Evolutionary conservation across 1,140 invertebrate species (phyloP), one percentile per base, ranked within the genome.

Genomic region (Portunus trituberculatus): DNA sequence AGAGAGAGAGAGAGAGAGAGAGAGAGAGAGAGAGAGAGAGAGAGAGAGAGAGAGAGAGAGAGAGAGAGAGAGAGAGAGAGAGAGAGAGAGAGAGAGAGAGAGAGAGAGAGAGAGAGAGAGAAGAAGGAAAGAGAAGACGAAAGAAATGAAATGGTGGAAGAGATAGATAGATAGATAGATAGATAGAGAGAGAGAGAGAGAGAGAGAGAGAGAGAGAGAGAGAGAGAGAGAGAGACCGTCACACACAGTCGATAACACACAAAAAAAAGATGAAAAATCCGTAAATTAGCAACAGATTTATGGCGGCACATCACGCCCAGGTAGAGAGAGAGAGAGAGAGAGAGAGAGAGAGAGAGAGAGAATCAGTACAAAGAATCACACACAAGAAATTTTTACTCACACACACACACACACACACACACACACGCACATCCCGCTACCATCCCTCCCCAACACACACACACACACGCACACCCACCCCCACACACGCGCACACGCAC

Each of bases 401-500:
- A n/a, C n/a, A 82, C 76, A 82, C 76, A 82, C 76, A 82, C 76
- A 82, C 76, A 82, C 76, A 82, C 76, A 82, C 76, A 82, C 76
- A 82, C 76, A 82, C 76, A 82, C 1, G 28, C 1, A 76, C 82
- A 4, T 25, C 10, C 82, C n/a, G 10, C 1, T 31, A 84, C 25
- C 10, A n/a, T 28, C 25, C 10, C 82, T 1, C 3, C 10, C 82
- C n/a, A 10, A 86, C 83, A 86, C 83, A 28, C 7, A 0, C 83
- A 86, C 83, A 28, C 83, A 28, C 83, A 29, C 83, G 14, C 16
- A 4, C 83, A 86, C 1, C n/a, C 83, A n/a, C 83, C n/a, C 83
- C 14, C 28, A 82, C 76, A 7, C 76, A 82, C 76, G 28, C 76
- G 28, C 76, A 82, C 76, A 82, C 76, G 28, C 76, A 82, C 76